Evolutionary conservation across 2,113 vertebrate species (phyloP).

Genomic region (Micronycteris hirsuta): DNA sequence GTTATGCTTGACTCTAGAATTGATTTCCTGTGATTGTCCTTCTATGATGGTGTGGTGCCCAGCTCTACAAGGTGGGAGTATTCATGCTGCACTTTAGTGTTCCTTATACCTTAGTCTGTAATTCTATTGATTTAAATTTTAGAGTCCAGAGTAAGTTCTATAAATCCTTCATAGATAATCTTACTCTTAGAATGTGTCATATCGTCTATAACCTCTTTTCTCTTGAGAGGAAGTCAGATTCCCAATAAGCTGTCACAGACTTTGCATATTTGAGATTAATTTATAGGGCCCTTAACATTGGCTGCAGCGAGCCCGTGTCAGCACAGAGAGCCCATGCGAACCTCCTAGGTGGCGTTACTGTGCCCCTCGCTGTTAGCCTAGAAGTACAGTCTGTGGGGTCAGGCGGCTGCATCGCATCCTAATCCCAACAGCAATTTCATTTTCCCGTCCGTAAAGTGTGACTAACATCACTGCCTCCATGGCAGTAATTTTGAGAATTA

Average conservation of each 20-base stretch:
- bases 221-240: neutral
- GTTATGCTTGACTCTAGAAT: neutral
- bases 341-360: neutral
- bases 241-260: neutral
- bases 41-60: neutral
- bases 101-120: neutral
- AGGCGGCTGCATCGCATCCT: neutral
- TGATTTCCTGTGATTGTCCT: neutral
- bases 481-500: neutral
- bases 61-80: neutral
- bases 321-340: neutral
- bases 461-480: neutral
- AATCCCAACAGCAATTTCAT: neutral
- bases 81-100: neutral
- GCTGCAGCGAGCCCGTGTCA: neutral
- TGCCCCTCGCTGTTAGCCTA: neutral
- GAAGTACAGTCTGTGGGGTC: neutral
- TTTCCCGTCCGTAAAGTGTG: neutral
- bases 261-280: neutral
- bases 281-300: neutral
- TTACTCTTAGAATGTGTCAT: neutral
- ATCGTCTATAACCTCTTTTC: neutral
- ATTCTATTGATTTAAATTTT: neutral
- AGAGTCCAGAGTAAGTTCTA: neutral
- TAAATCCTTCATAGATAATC: neutral